Evolutionary conservation across 2,888 invertebrate genomes (phyloP), one percentile per base, ranked within the genome.

Genomic region (Quadriops clusia): DNA sequence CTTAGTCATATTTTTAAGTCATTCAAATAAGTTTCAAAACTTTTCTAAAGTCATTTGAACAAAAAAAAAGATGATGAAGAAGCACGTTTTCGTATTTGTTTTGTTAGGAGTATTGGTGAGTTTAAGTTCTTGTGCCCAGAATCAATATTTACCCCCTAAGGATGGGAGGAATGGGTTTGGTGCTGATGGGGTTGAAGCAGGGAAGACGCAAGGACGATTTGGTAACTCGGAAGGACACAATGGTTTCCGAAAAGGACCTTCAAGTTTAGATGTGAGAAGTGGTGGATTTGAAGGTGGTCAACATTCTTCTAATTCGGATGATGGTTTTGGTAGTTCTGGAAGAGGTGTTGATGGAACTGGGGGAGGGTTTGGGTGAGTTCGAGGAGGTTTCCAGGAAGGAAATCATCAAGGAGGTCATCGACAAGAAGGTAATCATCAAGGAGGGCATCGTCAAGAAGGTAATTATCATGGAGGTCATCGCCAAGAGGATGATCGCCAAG

Each of bases 91-190:
- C n/a, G n/a, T n/a, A n/a, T n/a, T n/a, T n/a, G n/a, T n/a, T n/a
- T n/a, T n/a, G n/a, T n/a, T n/a, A n/a, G n/a, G n/a, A n/a, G n/a
- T n/a, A n/a, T n/a, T n/a, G n/a, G n/a, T n/a, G n/a, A n/a, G n/a
- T n/a, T n/a, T n/a, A n/a, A n/a, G n/a, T n/a, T n/a, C n/a, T n/a
- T n/a, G n/a, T n/a, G n/a, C n/a, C n/a, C n/a, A n/a, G n/a, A n/a
- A n/a, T n/a, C n/a, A n/a, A n/a, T n/a, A n/a, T n/a, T n/a, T n/a
- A n/a, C n/a, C n/a, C n/a, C n/a, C n/a, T n/a, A n/a, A n/a, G n/a
- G n/a, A 42, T 12, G 40, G 13, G 32, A 21, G 11, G 9, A 17
- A 10, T 24, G 24, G 24, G 4, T 28, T 28, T 6, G 18, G 24
- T 8, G 28, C 14, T 3, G 9, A 6, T 8, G 25, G 25, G 13